Evolutionary conservation across 2,113 vertebrate genomes (phyloP).

Genomic region (Ailuropoda melanoleuca): DNA sequence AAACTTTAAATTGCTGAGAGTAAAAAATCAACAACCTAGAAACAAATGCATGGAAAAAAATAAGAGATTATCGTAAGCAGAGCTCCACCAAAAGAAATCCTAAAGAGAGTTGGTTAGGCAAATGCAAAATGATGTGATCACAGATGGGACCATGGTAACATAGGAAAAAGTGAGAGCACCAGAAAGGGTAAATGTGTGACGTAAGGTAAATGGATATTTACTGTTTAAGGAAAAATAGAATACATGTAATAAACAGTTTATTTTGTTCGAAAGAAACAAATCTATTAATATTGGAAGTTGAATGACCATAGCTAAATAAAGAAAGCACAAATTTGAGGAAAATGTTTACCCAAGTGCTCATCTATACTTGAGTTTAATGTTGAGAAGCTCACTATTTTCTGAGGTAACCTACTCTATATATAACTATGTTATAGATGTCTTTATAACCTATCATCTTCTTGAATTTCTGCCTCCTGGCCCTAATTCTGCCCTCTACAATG

Average conservation of each 20-base stretch:
- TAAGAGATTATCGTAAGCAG: not conserved
- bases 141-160: not conserved
- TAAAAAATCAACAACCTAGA: not conserved
- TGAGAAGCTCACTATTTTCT: not conserved
- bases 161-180: not conserved
- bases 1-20: not conserved
- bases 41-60: not conserved
- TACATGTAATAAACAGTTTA: not conserved
- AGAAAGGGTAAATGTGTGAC: not conserved
- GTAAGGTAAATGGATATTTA: not conserved
- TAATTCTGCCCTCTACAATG: not conserved
- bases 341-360: not conserved
- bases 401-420: not conserved
- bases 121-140: not conserved
- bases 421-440: not conserved
- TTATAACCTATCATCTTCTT: not conserved
- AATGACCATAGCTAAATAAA: not conserved
- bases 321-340: not conserved
- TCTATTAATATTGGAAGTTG: not conserved
- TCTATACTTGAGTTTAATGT: not conserved
- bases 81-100: not conserved
- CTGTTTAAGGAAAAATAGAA: not conserved
- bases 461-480: not conserved
- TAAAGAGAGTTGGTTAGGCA: not conserved
- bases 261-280: not conserved